Conservation (phyloP, 2,888 invertebrate species). For the Micropterix aruncella region DNA sequence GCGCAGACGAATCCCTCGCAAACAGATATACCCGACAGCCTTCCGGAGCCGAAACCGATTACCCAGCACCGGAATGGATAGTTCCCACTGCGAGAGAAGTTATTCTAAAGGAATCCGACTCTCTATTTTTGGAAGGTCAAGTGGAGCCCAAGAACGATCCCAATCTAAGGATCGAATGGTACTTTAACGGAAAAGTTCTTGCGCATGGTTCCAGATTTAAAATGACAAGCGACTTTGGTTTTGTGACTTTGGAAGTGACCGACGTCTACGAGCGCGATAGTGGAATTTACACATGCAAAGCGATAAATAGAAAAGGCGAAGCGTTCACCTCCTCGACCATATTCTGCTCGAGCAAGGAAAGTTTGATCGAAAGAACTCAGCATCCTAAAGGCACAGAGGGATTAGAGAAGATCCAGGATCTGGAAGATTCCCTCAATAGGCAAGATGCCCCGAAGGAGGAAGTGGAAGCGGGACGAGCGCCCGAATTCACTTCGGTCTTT, state of each 20-base stretch:
- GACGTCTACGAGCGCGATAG: constrained; percentile 90
- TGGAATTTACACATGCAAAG: constrained; percentile 87
- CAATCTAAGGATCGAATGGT: constrained; percentile 84
- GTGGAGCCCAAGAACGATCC: constrained; percentile 92
- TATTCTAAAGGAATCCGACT: constrained; percentile 66
- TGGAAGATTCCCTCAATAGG: constrained; percentile 72
- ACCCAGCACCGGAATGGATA: constrained; percentile 76
- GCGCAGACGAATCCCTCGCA: constrained; percentile 72
- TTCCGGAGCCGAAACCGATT: constrained; percentile 60
- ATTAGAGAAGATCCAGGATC: constrained; percentile 77
- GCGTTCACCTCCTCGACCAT: constrained; percentile 86
- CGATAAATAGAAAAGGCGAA: constrained; percentile 77
- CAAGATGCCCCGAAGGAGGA: constrained; percentile 54
- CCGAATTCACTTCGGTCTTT: constrained; percentile 79
- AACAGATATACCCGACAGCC: constrained; percentile 55
- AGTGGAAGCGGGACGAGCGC: constrained; percentile 69
- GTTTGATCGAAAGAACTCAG: constrained; percentile 76
- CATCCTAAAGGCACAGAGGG: constrained; percentile 94
- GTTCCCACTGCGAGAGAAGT: constrained; percentile 71
- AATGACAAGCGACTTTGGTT: constrained; percentile 91
- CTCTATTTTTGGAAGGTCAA: constrained; percentile 85
- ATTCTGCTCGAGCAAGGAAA: constrained; percentile 68
- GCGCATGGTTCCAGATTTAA: constrained; percentile 84
- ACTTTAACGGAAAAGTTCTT: constrained; percentile 79
- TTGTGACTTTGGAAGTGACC: constrained; percentile 83